Percentiles rank a stretch among this genome's conserved stretches.
phyloP scores from a whole-genome alignment of 2,113 vertebrate genomes.

The Dicentrarchus labrax region DNA sequence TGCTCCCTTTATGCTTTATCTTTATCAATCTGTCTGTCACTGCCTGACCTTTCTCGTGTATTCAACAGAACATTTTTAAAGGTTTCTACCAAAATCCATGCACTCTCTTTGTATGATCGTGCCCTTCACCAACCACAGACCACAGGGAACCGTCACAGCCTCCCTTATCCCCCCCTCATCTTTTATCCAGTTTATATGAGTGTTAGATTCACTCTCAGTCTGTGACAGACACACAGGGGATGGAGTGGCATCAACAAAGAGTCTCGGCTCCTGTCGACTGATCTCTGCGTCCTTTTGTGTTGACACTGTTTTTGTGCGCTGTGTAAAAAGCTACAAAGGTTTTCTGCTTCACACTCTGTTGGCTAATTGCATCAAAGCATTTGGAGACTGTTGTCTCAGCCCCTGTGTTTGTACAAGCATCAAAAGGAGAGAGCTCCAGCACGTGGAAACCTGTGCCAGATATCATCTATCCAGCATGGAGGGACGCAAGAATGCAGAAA shows the following conservation, averaged over 20 bases:
- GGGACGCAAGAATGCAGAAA: conserved; percentile 52
- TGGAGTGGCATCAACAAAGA: conserved; percentile 64
- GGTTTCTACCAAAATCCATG: conserved; percentile 51
- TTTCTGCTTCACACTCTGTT: conserved; percentile 80
- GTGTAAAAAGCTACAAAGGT: conserved; percentile 79
- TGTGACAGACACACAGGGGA: conserved; percentile 63
- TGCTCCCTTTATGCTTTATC: conserved; percentile 57
- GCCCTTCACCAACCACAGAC: conserved; percentile 61
- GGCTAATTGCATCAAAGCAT: conserved; percentile 83
- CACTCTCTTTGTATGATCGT: conserved; percentile 60
- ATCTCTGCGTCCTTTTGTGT: conserved; percentile 71
- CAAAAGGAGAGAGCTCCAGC: conserved; percentile 66
- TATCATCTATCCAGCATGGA: conserved; percentile 59
- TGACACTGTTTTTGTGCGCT: conserved; percentile 63
- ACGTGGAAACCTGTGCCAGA: conserved; percentile 66
- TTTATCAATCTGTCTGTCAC: conserved; percentile 64
- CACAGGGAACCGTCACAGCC: conserved; percentile 37
- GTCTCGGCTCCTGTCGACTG: conserved; percentile 61
- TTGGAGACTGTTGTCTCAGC: conserved; percentile 69
- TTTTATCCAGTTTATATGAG: conserved; percentile 38
- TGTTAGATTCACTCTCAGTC: conserved; percentile 44
- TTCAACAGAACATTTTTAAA: conserved; percentile 69
- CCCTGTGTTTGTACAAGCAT: conserved; percentile 74
- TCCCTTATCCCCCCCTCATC: conserved; percentile 32
- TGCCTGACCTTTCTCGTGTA: conserved; percentile 73